Base-by-base conservation (phyloP, 2,797 vertebrate genomes). In the Gastrophryne carolinensis region DNA sequence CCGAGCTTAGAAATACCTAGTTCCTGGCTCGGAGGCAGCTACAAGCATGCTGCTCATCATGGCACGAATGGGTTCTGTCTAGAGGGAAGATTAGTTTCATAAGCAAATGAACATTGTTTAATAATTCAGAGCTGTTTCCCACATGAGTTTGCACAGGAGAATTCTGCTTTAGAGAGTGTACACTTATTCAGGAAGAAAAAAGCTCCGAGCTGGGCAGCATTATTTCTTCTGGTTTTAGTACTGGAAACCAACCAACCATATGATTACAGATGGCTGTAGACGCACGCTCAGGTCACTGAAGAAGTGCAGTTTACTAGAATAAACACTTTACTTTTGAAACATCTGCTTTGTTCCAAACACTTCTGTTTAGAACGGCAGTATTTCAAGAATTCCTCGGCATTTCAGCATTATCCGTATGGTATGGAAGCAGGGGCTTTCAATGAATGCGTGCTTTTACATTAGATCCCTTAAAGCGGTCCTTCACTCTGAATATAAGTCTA, bases 51-150 rank as follows among this genome's bases (percentile, higher is more conserved):
- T 53, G 29, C 49, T 63, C 39, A 34, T 34, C 49, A 34, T 34
- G 27, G 35, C 21, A 53, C 21, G 19, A 47, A 76, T 58, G 57
- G 44, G 47, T 19, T 75, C 11, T 69, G 56, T 62, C 73, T 50
- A 62, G 35, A 57, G 66, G 74, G 74, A 54, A 71, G 74, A 77
- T 77, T 63, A 64, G 74, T 77, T 71, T 77, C 66, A 77, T 77
- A 70, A 77, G 74, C 49, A 77, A 77, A 77, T 77, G 74, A 77
- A 77, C 67, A 71, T 63, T 64, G 66, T 77, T 77, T 64, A 77
- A 77, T 77, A 64, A 77, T 77, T 77, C 49, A 77, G 49, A 56
- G 50, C 27, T 56, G 74, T 62, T 76, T 76, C 73, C 73, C 57
- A 57, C 47, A 64, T 71, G 74, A 71, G 58, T 71, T 77, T 77